phyloP scores from a whole-genome alignment of 1,140 invertebrate species.

The Lordiphosa clarofinis region DNA sequence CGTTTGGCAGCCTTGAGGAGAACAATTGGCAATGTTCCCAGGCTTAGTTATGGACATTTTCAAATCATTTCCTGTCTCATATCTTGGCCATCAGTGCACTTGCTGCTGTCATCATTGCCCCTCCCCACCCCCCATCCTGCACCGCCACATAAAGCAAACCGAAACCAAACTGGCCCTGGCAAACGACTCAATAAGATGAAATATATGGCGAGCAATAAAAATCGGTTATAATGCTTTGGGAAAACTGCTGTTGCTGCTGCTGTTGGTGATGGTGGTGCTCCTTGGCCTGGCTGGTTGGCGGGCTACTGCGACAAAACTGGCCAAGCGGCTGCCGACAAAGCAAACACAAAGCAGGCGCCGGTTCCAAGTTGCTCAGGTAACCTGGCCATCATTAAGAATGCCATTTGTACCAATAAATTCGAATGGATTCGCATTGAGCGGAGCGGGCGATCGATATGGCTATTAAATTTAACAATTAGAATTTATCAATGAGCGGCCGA shows the following conservation, averaged over 20 bases:
- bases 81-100: conserved; percentile 20
- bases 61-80: conserved; percentile 26
- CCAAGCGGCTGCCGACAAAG: conserved; percentile 59
- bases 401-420: conserved; percentile 77
- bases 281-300: conserved; percentile 2
- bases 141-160: conserved; percentile 3
- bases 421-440: conserved; percentile 46
- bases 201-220: conserved; percentile 79
- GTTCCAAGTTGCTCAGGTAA: conserved; percentile 29
- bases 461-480: conserved; percentile 79
- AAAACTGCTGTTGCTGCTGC: conserved; percentile 37
- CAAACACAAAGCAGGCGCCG: conserved; percentile 58
- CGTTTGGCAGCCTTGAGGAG: background rate
- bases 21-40: conserved; percentile 3
- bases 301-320: conserved; percentile 60
- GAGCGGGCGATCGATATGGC: conserved; percentile 67
- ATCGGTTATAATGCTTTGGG: conserved; percentile 75
- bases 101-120: conserved; percentile 36
- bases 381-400: conserved; percentile 69
- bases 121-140: too few relatives aligned
- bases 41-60: conserved; percentile 7
- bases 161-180: conserved; percentile 9
- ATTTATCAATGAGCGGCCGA: conserved; percentile 68
- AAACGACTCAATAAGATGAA: conserved; percentile 79
- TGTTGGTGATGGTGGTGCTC: background rate